phyloP scores from a whole-genome alignment of 2,888 invertebrate genomes.

The Sminthurinus aureus region DNA sequence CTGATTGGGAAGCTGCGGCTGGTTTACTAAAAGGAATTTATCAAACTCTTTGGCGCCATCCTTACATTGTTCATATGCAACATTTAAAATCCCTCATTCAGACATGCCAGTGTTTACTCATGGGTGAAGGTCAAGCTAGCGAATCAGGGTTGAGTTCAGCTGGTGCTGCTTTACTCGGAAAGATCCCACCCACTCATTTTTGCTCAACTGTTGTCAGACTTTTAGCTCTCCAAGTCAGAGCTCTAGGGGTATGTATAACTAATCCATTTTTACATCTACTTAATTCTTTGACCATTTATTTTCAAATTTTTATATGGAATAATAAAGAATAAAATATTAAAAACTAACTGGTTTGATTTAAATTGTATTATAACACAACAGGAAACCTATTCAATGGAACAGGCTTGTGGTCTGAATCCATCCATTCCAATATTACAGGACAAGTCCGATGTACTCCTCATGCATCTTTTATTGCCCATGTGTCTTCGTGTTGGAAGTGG shows the following conservation, averaged over 20 bases:
- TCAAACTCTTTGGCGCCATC: conserved; percentile 90
- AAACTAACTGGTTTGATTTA: neutral
- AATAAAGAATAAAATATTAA: conserved; percentile 6
- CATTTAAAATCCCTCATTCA: conserved; percentile 88
- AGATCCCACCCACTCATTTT: conserved; percentile 93
- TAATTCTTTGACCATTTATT: neutral
- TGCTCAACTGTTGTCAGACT: conserved; percentile 95
- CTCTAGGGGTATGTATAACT: conserved; percentile 77
- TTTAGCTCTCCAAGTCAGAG: conserved; percentile 93
- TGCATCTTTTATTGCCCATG: conserved; percentile 95
- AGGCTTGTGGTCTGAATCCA: conserved; percentile 91
- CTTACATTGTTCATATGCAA: conserved; percentile 92
- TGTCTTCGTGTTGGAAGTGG: conserved; percentile 95
- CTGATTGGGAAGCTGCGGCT: conserved; percentile 97
- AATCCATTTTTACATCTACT: neutral
- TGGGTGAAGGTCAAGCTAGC: conserved; percentile 77
- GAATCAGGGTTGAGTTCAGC: conserved; percentile 72
- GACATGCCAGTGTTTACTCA: conserved; percentile 84
- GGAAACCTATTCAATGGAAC: conserved; percentile 89
- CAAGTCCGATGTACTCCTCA: conserved; percentile 92
- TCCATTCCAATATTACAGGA: conserved; percentile 84
- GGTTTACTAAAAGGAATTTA: conserved; percentile 93
- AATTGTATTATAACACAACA: conserved; percentile 61
- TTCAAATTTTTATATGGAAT: neutral
- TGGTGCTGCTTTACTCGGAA: conserved; percentile 85